phyloP scores from a whole-genome alignment of 1,140 invertebrate species.

The Dolichoris vasculosae region DNA sequence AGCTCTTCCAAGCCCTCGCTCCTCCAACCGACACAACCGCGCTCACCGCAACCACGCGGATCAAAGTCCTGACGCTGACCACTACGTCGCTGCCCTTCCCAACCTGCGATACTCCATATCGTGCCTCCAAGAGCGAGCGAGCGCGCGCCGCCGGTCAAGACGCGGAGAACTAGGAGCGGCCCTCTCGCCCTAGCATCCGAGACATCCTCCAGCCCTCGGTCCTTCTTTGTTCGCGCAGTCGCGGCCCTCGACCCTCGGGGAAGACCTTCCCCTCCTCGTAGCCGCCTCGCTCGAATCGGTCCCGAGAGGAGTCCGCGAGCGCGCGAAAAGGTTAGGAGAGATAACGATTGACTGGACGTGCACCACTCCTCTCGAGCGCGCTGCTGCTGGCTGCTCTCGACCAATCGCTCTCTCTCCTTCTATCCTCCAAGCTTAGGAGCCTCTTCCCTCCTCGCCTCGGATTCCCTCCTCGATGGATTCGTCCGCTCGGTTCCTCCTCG shows the following conservation, averaged over 20 bases:
- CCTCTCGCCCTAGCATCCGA: background rate
- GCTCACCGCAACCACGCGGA: background rate
- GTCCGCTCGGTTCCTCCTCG: background rate
- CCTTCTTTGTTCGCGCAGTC: background rate
- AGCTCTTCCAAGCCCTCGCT: background rate
- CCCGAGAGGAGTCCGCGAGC: background rate
- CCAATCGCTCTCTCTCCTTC: constrained; percentile 7
- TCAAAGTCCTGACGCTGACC: background rate
- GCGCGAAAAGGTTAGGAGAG: constrained; percentile 68
- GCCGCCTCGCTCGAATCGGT: background rate
- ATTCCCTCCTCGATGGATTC: background rate
- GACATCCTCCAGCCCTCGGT: background rate
- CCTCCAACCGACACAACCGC: background rate
- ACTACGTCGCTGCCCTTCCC: background rate
- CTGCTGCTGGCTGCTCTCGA: constrained; percentile 5
- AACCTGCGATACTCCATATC: background rate
- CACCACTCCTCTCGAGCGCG: constrained; percentile 38
- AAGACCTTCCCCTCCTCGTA: too few relatives aligned
- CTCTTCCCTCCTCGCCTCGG: background rate
- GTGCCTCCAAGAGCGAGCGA: background rate
- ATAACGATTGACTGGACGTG: constrained; percentile 66
- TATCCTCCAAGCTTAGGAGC: background rate
- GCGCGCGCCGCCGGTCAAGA: background rate
- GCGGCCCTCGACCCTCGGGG: background rate
- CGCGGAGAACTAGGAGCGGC: background rate